Evolutionary conservation across 1,140 invertebrate species (phyloP), one percentile per base, ranked within the genome.

Genomic region (Drosophila elegans): DNA sequence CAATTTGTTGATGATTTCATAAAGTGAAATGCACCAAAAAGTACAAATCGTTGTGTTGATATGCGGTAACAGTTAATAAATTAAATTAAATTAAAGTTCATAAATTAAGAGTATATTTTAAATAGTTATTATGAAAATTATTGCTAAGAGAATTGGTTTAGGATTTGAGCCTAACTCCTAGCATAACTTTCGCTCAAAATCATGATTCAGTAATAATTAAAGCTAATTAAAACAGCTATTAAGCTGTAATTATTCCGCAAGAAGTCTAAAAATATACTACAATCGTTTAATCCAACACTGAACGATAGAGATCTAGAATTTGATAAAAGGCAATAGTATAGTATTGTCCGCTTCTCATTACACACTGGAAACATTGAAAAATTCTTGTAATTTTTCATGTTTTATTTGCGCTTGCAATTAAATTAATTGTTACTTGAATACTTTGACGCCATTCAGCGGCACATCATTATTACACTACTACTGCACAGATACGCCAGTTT

Each of bases 381-480:
- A 78, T 63, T 78, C 59, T 57, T 83, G 71, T 79, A 74, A 62
- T 83, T 62, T 64, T 56, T 66, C 80, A 74, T 75, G 75, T 66
- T 84, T 59, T 71, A 48, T 74, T 78, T 54, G 48, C 44, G 60
- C 62, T 55, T 48, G 59, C 73, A 75, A 80, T 85, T 78, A 85
- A 85, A 80, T 80, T 85, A 85, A 85, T 85, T 85, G 81, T 85
- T 85, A 77, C 84, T 81, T 84, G 79, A 85, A 85, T 85, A 76
- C 81, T 84, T 80, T 71, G 77, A 84, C 81, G 81, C 81, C 81
- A 78, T 85, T 72, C 82, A 79, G 78, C 67, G 80, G 73, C 77
- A 85, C 81, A 85, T 80, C 81, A 85, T 80, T 74, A 85, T 85
- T 85, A 78, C 53, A 44, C 45, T 45, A 46, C 29, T 13, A 68